phyloP scores from a whole-genome alignment of 2,797 vertebrate species.

The Dermochelys coriacea region DNA sequence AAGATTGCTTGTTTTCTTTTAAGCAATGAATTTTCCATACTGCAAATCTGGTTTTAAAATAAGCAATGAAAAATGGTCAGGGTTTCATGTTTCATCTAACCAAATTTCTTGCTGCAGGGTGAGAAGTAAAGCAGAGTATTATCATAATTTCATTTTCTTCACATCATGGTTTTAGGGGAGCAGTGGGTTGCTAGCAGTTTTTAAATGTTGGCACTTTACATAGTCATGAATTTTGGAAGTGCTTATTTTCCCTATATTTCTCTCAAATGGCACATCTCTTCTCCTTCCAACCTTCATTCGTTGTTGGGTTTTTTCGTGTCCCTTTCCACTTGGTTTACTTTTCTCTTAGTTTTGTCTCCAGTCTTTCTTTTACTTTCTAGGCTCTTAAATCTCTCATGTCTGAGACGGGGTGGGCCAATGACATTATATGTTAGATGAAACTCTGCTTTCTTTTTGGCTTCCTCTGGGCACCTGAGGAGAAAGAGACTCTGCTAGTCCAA shows the following conservation, averaged over 20 bases:
- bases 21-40: neutral
- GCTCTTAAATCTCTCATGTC: neutral
- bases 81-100: neutral
- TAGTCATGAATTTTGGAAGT: neutral
- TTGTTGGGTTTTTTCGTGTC: neutral
- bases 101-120: neutral
- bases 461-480: neutral
- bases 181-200: neutral
- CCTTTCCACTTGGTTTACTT: neutral
- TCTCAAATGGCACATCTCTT: neutral
- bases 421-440: neutral
- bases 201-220: neutral
- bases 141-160: neutral
- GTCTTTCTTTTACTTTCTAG: neutral
- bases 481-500: neutral
- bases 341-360: neutral
- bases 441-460: neutral
- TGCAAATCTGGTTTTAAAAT: neutral
- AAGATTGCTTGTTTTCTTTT: neutral
- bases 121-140: neutral
- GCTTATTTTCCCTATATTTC: neutral
- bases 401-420: neutral
- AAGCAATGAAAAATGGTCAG: neutral
- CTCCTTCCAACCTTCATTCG: neutral
- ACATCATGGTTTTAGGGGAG: neutral